Percentiles rank a stretch among this genome's conserved stretches.
Conservation (phyloP, 2,797 vertebrate genomes). For the Gallinago solitaria region DNA sequence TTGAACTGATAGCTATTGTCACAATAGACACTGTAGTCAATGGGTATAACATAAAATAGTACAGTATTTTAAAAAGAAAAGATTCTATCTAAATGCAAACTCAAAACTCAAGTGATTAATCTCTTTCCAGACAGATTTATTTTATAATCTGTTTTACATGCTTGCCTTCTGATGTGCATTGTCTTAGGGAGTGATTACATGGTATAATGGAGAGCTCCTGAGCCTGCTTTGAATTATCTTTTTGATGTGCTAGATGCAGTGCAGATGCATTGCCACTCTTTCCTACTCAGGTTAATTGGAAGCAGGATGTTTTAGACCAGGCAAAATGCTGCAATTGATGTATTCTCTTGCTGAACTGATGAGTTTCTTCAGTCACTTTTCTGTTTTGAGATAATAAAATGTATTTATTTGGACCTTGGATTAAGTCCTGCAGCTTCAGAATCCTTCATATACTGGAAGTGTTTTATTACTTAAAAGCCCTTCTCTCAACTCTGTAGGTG, state of each 20-base stretch:
- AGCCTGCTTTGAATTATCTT: not conserved
- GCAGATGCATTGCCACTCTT: not conserved
- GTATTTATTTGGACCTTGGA: not conserved
- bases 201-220: not conserved
- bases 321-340: not conserved
- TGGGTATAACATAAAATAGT: not conserved
- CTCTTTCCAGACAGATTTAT: not conserved
- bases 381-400: slow-evolving; percentile 1
- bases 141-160: not conserved
- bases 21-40: not conserved
- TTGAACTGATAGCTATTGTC: not conserved
- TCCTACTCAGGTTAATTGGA: slow-evolving; percentile 8
- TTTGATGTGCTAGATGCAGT: not conserved
- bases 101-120: not conserved
- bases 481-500: not conserved
- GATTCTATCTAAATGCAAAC: not conserved
- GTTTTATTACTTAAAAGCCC: not conserved
- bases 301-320: not conserved
- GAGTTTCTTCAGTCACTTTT: not conserved
- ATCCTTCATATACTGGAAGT: not conserved
- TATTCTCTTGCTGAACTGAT: not conserved
- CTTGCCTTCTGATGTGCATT: not conserved
- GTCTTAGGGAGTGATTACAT: not conserved
- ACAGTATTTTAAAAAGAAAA: not conserved
- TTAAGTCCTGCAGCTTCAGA: not conserved